Conservation (phyloP, 2,888 invertebrate species). For the Cistogaster globosa region DNA sequence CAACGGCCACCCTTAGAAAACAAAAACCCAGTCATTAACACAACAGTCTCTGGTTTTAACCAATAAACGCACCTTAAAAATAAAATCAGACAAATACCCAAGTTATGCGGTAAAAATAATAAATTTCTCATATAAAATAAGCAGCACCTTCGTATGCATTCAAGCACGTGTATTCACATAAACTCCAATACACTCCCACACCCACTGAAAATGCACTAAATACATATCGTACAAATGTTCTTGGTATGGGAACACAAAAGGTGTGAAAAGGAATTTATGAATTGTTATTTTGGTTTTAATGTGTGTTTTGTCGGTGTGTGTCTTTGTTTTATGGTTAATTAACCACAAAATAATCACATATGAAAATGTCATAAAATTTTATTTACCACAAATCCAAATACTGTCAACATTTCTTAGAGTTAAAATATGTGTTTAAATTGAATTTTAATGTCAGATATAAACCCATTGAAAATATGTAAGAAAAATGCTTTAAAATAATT, state of each 20-base stretch:
- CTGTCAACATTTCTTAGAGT: conserved; percentile 37
- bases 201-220: conserved; percentile 6
- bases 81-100: conserved; percentile 5
- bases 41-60: conserved; percentile 14
- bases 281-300: neutral
- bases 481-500: too few relatives aligned
- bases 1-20: conserved; percentile 10
- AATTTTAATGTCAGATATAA: too few relatives aligned
- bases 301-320: neutral
- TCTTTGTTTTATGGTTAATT: conserved; percentile 47
- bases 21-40: neutral
- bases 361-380: conserved; percentile 49
- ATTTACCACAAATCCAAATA: conserved; percentile 70
- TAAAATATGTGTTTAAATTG: too few relatives aligned
- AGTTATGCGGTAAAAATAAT: conserved; percentile 30
- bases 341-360: conserved; percentile 53
- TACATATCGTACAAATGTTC: too few relatives aligned
- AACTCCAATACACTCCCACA: neutral
- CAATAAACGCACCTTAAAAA: conserved; percentile 23
- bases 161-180: neutral
- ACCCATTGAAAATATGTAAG: too few relatives aligned
- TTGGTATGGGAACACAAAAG: too few relatives aligned
- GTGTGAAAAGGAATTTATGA: too few relatives aligned
- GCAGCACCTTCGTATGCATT: neutral
- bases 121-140: conserved; percentile 31